These are phyloP conservation scores for Eumerus sabulonum DNA, from an alignment of 2,888 invertebrate species.

Conservation along the genomic window DNA sequence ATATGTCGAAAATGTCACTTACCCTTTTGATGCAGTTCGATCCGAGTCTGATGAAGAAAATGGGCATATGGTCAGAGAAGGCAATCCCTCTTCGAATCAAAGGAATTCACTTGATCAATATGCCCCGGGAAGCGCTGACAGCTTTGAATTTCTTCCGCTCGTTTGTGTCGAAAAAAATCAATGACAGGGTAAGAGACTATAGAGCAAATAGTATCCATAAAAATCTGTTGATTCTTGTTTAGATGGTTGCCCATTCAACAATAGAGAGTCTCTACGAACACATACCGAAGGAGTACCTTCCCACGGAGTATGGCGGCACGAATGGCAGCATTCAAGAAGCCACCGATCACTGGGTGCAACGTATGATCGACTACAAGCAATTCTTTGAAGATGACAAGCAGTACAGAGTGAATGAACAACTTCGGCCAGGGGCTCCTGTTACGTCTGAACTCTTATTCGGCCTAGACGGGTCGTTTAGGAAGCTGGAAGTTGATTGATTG, in stretches of 20 bases:
- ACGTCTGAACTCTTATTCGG: conserved; percentile 73
- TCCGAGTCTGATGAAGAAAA: conserved; percentile 80
- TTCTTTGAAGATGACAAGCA: conserved; percentile 72
- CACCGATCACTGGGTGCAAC: conserved; percentile 69
- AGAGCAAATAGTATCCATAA: no score
- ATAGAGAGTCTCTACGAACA: conserved; percentile 74
- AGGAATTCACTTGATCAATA: conserved; percentile 81
- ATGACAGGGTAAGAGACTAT: conserved; percentile 80
- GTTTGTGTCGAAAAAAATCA: conserved; percentile 82
- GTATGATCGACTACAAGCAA: conserved; percentile 67
- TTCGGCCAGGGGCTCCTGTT: conserved; percentile 70
- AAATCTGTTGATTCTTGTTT: neutral
- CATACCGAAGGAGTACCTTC: conserved; percentile 82
- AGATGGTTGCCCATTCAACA: conserved; percentile 80
- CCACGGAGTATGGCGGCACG: conserved; percentile 84
- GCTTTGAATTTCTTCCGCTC: conserved; percentile 80
- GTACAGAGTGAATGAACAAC: conserved; percentile 73
- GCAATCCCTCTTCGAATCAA: conserved; percentile 81
- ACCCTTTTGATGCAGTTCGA: conserved; percentile 80
- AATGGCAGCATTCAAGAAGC: conserved; percentile 79
- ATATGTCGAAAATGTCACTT: conserved; percentile 80
- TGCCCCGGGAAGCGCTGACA: conserved; percentile 79
- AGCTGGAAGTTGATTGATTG: conserved; percentile 74
- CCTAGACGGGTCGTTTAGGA: conserved; percentile 74
- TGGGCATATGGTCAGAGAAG: conserved; percentile 80